Conservation (phyloP, 2,797 vertebrate species). For the Sebastes taczanowskii region DNA sequence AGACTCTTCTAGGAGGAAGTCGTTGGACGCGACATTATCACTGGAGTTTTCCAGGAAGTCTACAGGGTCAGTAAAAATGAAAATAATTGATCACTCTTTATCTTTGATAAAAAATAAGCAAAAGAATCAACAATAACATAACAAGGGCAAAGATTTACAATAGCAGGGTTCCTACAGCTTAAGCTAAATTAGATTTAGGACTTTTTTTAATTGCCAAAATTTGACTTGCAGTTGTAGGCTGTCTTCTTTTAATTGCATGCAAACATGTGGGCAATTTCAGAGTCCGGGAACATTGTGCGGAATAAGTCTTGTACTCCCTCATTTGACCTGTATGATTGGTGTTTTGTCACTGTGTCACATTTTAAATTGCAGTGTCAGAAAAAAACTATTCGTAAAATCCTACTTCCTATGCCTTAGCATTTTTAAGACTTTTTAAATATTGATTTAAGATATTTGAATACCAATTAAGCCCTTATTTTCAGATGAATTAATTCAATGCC, state of each 20-base stretch:
- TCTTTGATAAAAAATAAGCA: background rate
- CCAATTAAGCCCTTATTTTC: background rate
- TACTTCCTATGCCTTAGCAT: background rate
- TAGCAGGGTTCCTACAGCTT: background rate
- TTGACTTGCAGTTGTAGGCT: background rate
- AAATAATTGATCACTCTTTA: background rate
- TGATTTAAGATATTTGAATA: background rate
- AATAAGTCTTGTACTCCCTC: background rate
- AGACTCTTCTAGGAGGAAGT: slow-evolving; percentile 34
- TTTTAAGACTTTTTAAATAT: background rate
- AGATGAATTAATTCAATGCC: background rate
- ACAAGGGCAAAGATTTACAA: background rate
- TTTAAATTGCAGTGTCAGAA: background rate
- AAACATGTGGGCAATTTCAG: background rate
- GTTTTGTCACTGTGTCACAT: background rate
- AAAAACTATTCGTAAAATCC: background rate
- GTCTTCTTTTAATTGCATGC: background rate
- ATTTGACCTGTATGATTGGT: background rate
- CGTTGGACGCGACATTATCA: slow-evolving; percentile 37
- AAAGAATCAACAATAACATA: background rate
- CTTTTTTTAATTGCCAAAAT: background rate
- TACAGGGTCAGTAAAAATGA: slow-evolving; percentile 21
- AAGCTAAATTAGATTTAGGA: background rate
- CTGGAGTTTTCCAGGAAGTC: slow-evolving; percentile 72
- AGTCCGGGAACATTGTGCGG: background rate